Percentiles rank a stretch among this genome's conserved stretches.
These are phyloP conservation scores for Plusia festucae DNA, from an alignment of 2,888 invertebrate species.

Conservation along the genomic window DNA sequence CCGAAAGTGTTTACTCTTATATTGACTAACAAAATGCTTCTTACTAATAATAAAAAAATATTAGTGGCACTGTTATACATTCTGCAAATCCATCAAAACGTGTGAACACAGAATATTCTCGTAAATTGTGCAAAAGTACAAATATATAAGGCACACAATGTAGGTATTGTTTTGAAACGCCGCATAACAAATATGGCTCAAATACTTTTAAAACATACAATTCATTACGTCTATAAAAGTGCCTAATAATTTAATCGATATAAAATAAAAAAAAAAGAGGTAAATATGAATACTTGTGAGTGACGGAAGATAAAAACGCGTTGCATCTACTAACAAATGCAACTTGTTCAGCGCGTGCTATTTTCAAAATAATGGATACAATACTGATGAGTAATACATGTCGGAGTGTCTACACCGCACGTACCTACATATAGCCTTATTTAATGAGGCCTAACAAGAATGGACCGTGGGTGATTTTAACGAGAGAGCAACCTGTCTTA, in stretches of 20 bases:
- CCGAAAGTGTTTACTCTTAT: slow-evolving; percentile 74
- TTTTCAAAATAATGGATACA: slow-evolving; percentile 65
- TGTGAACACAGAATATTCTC: slow-evolving; percentile 55
- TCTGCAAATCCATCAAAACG: slow-evolving; percentile 53
- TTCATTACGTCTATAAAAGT: slow-evolving; percentile 52
- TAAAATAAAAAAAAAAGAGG: slow-evolving; percentile 45
- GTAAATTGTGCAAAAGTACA: slow-evolving; percentile 74
- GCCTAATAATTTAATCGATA: slow-evolving; percentile 46
- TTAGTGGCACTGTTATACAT: slow-evolving; percentile 81
- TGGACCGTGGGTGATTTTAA: slow-evolving; percentile 7
- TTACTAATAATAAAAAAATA: slow-evolving; percentile 71
- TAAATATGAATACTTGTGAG: slow-evolving; percentile 49
- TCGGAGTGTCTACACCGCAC: slow-evolving; percentile 49
- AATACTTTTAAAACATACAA: slow-evolving; percentile 49
- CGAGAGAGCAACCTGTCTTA: slow-evolving; percentile 31
- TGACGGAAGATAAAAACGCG: slow-evolving; percentile 37
- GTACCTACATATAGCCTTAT: slow-evolving; percentile 15
- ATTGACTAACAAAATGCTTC: slow-evolving; percentile 83
- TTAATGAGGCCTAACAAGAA: slow-evolving; percentile 49
- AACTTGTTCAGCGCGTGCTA: slow-evolving; percentile 23
- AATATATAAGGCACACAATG: slow-evolving; percentile 74
- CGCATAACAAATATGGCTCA: slow-evolving; percentile 59
- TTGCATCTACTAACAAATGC: slow-evolving; percentile 40
- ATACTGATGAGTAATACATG: slow-evolving; percentile 77
- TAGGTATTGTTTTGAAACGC: slow-evolving; percentile 52